phyloP scores from a whole-genome alignment of 2,113 vertebrate species.

The Psilopsiagon aymara region DNA sequence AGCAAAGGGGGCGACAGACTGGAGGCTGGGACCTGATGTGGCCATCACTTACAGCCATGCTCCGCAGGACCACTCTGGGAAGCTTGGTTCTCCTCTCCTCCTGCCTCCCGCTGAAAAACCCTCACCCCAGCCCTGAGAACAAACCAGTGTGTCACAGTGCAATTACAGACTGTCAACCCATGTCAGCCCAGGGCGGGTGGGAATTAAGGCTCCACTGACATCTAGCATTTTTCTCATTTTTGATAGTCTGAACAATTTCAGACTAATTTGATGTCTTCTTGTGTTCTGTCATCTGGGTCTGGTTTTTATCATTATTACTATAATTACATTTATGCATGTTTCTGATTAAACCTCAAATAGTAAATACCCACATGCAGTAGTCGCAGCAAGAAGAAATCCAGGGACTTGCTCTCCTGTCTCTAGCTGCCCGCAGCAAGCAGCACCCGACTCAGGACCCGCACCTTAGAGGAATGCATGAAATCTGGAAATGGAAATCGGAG shows the following conservation, averaged over 20 bases:
- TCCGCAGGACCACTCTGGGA: accelerated
- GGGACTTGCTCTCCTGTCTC: background rate
- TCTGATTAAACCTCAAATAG: background rate
- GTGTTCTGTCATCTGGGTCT: background rate
- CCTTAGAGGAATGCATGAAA: background rate
- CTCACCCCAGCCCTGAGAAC: background rate
- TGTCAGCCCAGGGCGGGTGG: background rate
- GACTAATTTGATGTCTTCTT: background rate
- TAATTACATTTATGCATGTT: background rate
- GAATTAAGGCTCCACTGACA: background rate
- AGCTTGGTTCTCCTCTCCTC: background rate
- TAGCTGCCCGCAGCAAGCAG: background rate
- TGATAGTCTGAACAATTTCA: slow-evolving; percentile 35
- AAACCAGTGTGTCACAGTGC: background rate
- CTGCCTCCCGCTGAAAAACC: background rate
- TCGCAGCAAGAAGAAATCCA: background rate
- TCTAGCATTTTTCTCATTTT: slow-evolving; percentile 49
- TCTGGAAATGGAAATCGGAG: background rate
- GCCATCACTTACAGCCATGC: accelerated
- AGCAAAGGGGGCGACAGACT: background rate
- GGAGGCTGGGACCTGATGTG: background rate
- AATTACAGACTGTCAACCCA: background rate
- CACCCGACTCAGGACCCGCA: background rate
- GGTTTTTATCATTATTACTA: background rate
- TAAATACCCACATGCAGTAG: background rate